Conservation (phyloP, 2,888 invertebrate genomes). For the Griposia aprilina region DNA sequence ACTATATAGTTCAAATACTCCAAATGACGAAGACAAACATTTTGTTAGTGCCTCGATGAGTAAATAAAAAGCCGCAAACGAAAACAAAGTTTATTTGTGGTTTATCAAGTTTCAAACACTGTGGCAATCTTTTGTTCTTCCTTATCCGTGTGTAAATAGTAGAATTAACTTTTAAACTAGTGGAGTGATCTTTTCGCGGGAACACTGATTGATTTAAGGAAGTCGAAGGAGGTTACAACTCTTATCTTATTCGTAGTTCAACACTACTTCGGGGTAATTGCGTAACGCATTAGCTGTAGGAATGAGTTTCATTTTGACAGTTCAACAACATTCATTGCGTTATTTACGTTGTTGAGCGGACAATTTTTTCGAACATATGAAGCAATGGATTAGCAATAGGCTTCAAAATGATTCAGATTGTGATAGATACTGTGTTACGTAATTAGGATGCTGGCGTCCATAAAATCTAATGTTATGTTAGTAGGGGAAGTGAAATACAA, state of each 20-base stretch:
- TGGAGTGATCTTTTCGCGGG: slow-evolving; percentile 62
- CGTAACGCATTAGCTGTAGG: too few relatives aligned
- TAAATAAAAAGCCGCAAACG: slow-evolving; percentile 39
- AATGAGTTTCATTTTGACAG: too few relatives aligned
- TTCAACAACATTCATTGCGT: too few relatives aligned
- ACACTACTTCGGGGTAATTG: too few relatives aligned
- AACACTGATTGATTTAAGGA: slow-evolving; percentile 70
- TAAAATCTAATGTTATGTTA: slow-evolving; percentile 58
- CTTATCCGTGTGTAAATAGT: slow-evolving; percentile 59
- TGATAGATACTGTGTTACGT: too few relatives aligned
- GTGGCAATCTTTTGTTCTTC: slow-evolving; percentile 45
- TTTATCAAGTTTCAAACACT: slow-evolving; percentile 50
- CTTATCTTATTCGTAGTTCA: slow-evolving; percentile 58
- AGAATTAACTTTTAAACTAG: slow-evolving; percentile 65
- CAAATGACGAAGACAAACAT: slow-evolving; percentile 36
- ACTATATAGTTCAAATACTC: slow-evolving; percentile 4
- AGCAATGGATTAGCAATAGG: too few relatives aligned
- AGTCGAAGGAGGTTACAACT: slow-evolving; percentile 54
- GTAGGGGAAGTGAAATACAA: slow-evolving; percentile 55
- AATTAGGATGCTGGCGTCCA: too few relatives aligned
- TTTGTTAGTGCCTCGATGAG: slow-evolving; percentile 26
- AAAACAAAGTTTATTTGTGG: slow-evolving; percentile 42
- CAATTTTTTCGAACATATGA: too few relatives aligned
- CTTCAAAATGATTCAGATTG: too few relatives aligned
- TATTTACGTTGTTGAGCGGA: too few relatives aligned